These are phyloP conservation scores for Buathra laborator DNA, from an alignment of 2,888 invertebrate species.

Conservation along the genomic window DNA sequence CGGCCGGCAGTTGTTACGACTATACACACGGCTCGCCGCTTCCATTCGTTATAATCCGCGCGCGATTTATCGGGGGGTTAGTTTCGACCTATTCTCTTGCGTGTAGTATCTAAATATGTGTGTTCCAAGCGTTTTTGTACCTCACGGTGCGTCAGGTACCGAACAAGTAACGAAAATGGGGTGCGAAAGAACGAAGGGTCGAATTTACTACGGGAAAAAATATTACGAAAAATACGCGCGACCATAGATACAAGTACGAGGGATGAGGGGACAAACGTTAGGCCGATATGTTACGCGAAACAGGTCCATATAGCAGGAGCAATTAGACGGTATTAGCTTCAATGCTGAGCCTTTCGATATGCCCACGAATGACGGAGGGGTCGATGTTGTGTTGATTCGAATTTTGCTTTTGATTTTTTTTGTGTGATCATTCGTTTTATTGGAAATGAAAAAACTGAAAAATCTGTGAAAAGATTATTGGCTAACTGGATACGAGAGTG, in stretches of 20 bases:
- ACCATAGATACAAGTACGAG: conserved; percentile 68
- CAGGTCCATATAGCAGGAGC: conserved; percentile 73
- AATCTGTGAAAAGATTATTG: conserved; percentile 52
- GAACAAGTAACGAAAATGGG: conserved; percentile 72
- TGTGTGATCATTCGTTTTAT: too few relatives aligned
- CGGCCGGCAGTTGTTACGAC: conserved; percentile 39
- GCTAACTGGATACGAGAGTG: conserved; percentile 62
- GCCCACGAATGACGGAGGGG: background rate
- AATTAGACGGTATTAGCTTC: conserved; percentile 79
- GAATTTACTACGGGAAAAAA: conserved; percentile 62
- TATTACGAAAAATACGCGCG: conserved; percentile 79
- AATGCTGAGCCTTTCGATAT: conserved; percentile 18
- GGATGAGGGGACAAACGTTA: conserved; percentile 42
- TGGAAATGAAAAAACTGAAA: background rate
- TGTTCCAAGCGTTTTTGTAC: conserved; percentile 72
- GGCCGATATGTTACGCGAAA: conserved; percentile 67
- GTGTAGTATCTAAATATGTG: background rate
- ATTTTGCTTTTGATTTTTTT: background rate
- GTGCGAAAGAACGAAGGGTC: conserved; percentile 40
- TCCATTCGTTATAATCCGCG: conserved; percentile 58
- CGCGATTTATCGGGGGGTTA: conserved; percentile 16
- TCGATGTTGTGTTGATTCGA: background rate
- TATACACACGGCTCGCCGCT: conserved; percentile 53
- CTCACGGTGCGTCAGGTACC: conserved; percentile 81
- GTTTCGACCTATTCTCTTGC: conserved; percentile 34